Evolutionary conservation across 2,888 invertebrate genomes (phyloP), one percentile per base, ranked within the genome.

Genomic region (Cyclophora albipunctata): DNA sequence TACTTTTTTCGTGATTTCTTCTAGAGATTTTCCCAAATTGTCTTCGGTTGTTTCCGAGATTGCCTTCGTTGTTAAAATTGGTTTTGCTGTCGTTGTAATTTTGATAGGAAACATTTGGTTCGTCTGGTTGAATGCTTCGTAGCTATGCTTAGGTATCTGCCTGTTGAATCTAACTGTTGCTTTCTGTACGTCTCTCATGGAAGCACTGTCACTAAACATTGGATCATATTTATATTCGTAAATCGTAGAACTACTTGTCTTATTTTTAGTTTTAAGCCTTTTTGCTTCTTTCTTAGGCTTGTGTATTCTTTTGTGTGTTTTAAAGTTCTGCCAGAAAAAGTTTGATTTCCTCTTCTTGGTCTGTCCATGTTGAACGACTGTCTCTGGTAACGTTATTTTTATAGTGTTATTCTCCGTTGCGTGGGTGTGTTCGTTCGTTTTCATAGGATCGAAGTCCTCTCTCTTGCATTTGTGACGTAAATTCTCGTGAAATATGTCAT

Each of bases 321-420:
- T 37, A 37, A 37, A 37, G 37, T 37, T 37, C 34, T 47, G 7
- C 42, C 48, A 49, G 45, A 46, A 40, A 34, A 20, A 51, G 53
- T 54, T 34, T 42, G 53, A 34, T 58, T 51, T 42, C 7, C 52
- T 58, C 1, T 53, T 48, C 58, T 64, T 69, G 5, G 53, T 57
- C 53, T 57, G 7, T 6, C 5, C 5, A 7, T 6, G 43, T 34
- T 7, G 20, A 7, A 6, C 4, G 34, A 5, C 34, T 5, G 43
- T 20, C 5, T 20, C 34, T 4, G 34, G 43, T 20, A 34, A 33
- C 5, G 34, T 34, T 33, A 34, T 3, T 43, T 43, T 34, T 20
- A 5, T 5, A 7, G 33, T 20, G 3, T 20, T 20, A 20, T 42
- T 42, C 42, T 42, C 42, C 3, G 42, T 7, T 4, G 3, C 42